phyloP scores from a whole-genome alignment of 2,888 invertebrate genomes.

The Saturnia japonica region DNA sequence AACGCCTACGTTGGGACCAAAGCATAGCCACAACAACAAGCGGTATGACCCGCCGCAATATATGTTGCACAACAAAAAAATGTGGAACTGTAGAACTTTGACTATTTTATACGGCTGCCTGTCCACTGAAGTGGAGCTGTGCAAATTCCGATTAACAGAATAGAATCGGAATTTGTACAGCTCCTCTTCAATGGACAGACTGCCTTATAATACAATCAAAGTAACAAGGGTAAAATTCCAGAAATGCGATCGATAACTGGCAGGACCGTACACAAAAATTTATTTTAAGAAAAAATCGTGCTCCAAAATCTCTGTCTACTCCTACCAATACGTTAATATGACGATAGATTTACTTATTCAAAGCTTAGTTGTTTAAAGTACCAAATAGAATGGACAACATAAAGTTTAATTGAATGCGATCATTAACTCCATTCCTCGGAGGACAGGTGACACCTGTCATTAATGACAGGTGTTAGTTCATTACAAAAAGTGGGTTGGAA shows the following conservation, averaged over 20 bases:
- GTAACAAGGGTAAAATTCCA: not conserved
- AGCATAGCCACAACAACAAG: no score
- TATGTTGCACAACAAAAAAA: no score
- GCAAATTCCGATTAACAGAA: no score
- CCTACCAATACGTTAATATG: not conserved
- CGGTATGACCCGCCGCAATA: no score
- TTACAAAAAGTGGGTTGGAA: conserved; percentile 13
- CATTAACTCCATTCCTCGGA: not conserved
- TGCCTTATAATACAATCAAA: no score
- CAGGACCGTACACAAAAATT: not conserved
- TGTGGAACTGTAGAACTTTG: no score
- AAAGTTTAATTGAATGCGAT: not conserved
- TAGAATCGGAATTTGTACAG: no score
- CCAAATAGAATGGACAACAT: not conserved
- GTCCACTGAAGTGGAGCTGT: no score
- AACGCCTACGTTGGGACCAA: no score
- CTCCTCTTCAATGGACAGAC: no score
- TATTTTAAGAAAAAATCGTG: not conserved
- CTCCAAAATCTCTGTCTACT: not conserved
- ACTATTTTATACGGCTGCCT: no score
- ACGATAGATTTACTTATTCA: not conserved
- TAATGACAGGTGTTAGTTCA: conserved; percentile 17
- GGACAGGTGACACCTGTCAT: conserved; percentile 16
- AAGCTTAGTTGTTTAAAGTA: not conserved
- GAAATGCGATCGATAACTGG: not conserved